Evolutionary conservation across 1,140 invertebrate genomes (phyloP).

Genomic region (Trichonephila inaurata): DNA sequence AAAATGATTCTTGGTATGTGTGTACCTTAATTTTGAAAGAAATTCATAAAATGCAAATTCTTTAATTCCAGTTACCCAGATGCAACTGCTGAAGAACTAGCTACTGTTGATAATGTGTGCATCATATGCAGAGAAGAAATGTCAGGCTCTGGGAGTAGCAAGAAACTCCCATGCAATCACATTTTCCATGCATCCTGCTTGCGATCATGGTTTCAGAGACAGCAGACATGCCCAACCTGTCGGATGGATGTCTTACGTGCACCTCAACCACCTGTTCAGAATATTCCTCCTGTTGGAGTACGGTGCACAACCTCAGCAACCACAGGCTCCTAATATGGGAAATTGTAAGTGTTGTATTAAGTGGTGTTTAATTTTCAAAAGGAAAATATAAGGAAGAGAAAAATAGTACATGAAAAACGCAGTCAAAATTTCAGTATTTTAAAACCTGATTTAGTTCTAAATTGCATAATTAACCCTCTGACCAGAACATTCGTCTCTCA

Average conservation of each 20-base stretch:
- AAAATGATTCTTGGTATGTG: not conserved
- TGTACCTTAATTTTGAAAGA: not conserved
- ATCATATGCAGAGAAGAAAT: slow-evolving; percentile 97
- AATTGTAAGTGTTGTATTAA: slow-evolving; percentile 54
- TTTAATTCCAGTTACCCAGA: slow-evolving; percentile 87
- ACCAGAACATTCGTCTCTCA: no score
- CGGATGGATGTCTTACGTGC: slow-evolving; percentile 95
- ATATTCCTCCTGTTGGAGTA: slow-evolving; percentile 55
- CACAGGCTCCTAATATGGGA: slow-evolving; percentile 75
- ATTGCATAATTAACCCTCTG: no score
- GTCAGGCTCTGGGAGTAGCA: slow-evolving; percentile 85
- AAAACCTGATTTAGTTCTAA: no score
- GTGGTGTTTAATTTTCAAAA: no score
- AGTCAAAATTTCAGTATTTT: no score
- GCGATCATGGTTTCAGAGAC: slow-evolving; percentile 99
- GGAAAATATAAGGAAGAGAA: no score
- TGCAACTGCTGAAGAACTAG: slow-evolving; percentile 95
- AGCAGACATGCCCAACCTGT: slow-evolving; percentile 99
- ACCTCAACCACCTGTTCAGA: slow-evolving; percentile 79
- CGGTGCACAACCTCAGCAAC: slow-evolving; percentile 34
- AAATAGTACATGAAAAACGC: no score
- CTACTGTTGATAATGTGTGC: slow-evolving; percentile 98
- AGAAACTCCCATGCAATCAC: slow-evolving; percentile 99
- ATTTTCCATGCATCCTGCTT: slow-evolving; percentile 99
- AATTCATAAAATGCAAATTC: not conserved